Base-by-base conservation (phyloP, 2,113 vertebrate genomes). In the Shinisaurus crocodilurus region DNA sequence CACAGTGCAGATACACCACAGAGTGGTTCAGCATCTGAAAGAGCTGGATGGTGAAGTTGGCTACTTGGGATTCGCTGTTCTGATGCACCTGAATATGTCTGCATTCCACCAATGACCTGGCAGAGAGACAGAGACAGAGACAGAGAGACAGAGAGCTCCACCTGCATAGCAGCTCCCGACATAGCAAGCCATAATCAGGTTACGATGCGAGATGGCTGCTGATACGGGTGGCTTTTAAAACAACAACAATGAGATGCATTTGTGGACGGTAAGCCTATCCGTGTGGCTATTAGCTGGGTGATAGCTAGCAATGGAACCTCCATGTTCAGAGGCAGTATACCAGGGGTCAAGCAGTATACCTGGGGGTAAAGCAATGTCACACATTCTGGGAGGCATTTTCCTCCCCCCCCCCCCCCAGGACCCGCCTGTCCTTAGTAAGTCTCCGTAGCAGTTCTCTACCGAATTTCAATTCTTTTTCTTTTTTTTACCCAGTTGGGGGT, bases 1-100 rank as follows among this genome's bases (percentile, higher is more conserved):
- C 95, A 50, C 97, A 97, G 96, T 97, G 98, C 93, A 98, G 88
- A 94, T 97, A 98, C 86, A 94, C 97, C 74, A 92, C 82, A 0
- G 97, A 97, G 94, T 96, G 97, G 95, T 98, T 97, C 95, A 98
- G 97, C 98, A 98, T 97, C 95, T 97, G 97, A 95, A 98, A 98
- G 91, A 97, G 97, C 96, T 96, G 97, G 96, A 98, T 97, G 96
- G 96, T 96, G 95, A 97, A 97, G 94, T 96, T 96, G 92, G 96
- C 93, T 84, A 89, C 90, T 57, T 95, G 89, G 95, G 97, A 92
- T 92, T 96, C 63, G 32, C 90, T 80, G 12, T 90, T 95, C 84
- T 95, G 95, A 93, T 97, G 95, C 81, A 96, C 81, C 45, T 92
- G 95, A 95, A 97, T 96, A 93, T 97, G 96, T 0, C 86, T 90